Evolutionary conservation across 2,797 vertebrate species (phyloP), one percentile per base, ranked within the genome.

Genomic region (Falco peregrinus): DNA sequence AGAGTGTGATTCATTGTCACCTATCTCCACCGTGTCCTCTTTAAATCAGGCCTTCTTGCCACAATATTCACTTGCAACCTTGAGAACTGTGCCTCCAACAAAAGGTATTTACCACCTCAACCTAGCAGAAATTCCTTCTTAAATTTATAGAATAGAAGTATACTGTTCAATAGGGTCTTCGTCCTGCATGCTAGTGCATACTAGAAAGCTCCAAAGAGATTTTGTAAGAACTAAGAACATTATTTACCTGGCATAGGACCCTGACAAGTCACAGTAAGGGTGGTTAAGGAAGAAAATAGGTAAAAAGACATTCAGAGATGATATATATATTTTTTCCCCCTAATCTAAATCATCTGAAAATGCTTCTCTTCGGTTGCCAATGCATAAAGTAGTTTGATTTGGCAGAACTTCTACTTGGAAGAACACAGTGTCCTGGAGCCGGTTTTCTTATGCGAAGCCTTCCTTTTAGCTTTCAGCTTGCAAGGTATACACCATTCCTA

Each of bases 321-420:
- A 71, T 45, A 60, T 13, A 57, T 15, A n/a, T 16, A 61, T 50
- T 47, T 10, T 89, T 85, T 81, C 65, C 35, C 15, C 47, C 22
- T 22, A 59, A 82, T 37, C 67, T 63, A 88, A 76, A 87, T 53
- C 0, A 6, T 50, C 31, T 77, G 69, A 69, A 84, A 76, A 75
- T 71, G 9, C 16, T 76, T 94, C 57, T 78, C n/a, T 60, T 88
- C 50, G 18, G 21, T 69, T 86, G 35, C 63, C 68, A 94, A 28
- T 10, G 29, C 5, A 39, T 24, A 50, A 64, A 88, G 60, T 24
- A 63, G 28, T 81, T 82, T 41, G 76, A 89, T 74, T 93, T 95
- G 86, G 75, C 78, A 94, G 78, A 92, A 96, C 4, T 92, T 87
- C 43, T 82, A 6, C n/a, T 77, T 91, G 64, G 68, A 92, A 80